phyloP scores from a whole-genome alignment of 2,113 vertebrate species.

The Channa argus region DNA sequence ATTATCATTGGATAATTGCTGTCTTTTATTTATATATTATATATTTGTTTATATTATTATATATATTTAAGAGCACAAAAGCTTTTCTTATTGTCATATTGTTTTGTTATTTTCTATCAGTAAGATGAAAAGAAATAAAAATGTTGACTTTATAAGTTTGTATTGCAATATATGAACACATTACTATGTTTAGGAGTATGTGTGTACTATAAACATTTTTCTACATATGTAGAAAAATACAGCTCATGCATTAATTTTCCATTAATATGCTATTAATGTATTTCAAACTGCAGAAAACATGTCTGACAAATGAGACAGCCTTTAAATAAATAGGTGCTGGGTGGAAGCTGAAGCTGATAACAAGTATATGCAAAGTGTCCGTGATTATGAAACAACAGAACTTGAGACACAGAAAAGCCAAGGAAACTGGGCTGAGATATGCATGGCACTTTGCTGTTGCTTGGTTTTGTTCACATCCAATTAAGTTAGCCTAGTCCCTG shows the following conservation, averaged over 20 bases:
- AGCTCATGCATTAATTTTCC: constrained; percentile 2
- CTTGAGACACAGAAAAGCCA: constrained; percentile 25
- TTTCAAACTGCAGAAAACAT: constrained; percentile 27
- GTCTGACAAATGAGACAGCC: constrained; percentile 27
- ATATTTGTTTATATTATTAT: too few species aligned
- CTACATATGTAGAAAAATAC: background rate
- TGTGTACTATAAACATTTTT: background rate
- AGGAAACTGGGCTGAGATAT: constrained; percentile 41
- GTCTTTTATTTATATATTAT: background rate
- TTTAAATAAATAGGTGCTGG: constrained; percentile 23
- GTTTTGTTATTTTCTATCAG: too few species aligned
- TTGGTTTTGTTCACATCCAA: constrained; percentile 62
- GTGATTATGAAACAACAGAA: constrained; percentile 52
- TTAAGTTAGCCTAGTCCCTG: constrained; percentile 64
- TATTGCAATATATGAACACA: background rate
- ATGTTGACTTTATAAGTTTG: too few species aligned
- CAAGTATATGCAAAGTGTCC: constrained; percentile 28
- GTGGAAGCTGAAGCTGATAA: constrained; percentile 48
- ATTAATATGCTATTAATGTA: background rate
- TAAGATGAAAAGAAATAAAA: too few species aligned
- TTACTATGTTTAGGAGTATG: background rate
- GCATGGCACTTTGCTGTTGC: constrained; percentile 42
- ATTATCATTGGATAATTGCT: too few species aligned
- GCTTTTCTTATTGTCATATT: too few species aligned
- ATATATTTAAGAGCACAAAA: too few species aligned